Conservation (phyloP, 1,140 invertebrate species). For the Carposina sasakii region DNA sequence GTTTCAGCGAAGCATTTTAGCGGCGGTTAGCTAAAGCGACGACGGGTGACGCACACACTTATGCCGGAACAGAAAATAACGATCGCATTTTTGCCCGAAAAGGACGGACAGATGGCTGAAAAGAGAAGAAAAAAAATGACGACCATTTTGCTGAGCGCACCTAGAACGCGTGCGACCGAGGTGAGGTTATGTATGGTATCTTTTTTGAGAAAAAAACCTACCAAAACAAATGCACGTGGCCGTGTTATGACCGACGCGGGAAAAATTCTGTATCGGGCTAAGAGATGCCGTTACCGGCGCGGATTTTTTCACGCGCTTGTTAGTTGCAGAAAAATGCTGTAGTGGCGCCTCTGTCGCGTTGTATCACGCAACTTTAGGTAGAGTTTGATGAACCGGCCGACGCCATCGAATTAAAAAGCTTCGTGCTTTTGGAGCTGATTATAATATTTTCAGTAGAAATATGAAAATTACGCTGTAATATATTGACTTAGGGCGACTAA, state of each 20-base stretch:
- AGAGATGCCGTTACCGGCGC: constrained; percentile 65
- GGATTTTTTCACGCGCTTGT: constrained; percentile 51
- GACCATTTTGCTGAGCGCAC: constrained; percentile 70
- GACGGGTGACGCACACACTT: constrained; percentile 59
- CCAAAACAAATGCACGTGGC: constrained; percentile 72
- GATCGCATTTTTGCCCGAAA: constrained; percentile 73
- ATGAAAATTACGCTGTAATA: too few species aligned
- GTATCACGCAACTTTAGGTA: not conserved
- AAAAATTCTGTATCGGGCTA: constrained; percentile 59
- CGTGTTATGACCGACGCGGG: constrained; percentile 65
- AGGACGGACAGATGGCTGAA: constrained; percentile 71
- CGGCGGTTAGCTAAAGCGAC: constrained; percentile 48
- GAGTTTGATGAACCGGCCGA: not conserved
- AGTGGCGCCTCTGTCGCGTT: constrained; percentile 47
- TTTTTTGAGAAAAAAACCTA: constrained; percentile 69
- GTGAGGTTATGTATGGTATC: constrained; percentile 66
- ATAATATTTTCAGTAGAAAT: too few species aligned
- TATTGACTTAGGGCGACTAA: too few species aligned
- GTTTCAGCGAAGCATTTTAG: constrained; percentile 11
- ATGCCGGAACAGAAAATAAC: constrained; percentile 71
- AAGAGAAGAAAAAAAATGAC: constrained; percentile 72
- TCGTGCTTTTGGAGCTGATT: too few species aligned
- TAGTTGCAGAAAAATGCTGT: constrained; percentile 58
- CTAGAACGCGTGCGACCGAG: constrained; percentile 55
- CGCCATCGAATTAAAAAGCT: too few species aligned